Evolutionary conservation across 2,113 vertebrate genomes (phyloP).

Genomic region (Sorex fumeus): DNA sequence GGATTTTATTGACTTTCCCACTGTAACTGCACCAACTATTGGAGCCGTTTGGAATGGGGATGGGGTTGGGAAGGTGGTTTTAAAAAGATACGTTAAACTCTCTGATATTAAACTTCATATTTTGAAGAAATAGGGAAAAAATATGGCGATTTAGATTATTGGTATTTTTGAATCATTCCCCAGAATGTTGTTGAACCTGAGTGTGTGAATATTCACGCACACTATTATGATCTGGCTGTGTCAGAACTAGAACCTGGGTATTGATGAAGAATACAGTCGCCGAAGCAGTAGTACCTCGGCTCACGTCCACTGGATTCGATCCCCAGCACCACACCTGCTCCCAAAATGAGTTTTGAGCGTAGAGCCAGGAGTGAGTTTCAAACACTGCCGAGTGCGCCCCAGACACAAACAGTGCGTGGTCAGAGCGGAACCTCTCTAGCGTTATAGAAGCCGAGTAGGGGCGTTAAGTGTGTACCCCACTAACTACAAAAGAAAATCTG

Average conservation of each 20-base stretch:
- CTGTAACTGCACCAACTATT: not conserved
- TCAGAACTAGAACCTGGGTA: not conserved
- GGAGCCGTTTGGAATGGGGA: not conserved
- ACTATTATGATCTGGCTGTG: not conserved
- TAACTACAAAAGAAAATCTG: slow-evolving; percentile 8
- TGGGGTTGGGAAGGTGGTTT: not conserved
- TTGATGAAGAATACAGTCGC: too few species aligned
- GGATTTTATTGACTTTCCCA: slow-evolving; percentile 44
- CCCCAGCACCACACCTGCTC: too few species aligned
- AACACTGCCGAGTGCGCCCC: not conserved
- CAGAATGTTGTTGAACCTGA: slow-evolving; percentile 31
- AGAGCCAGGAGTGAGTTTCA: too few species aligned
- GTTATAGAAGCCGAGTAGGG: not conserved
- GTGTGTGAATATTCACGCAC: not conserved
- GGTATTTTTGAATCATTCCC: slow-evolving; percentile 44
- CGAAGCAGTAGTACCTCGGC: too few species aligned
- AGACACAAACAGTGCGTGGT: not conserved
- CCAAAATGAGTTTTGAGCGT: too few species aligned
- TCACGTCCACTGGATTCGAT: too few species aligned
- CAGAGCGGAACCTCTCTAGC: too few species aligned
- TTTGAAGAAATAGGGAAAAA: slow-evolving; percentile 24
- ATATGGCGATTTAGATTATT: slow-evolving; percentile 9
- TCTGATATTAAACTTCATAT: not conserved
- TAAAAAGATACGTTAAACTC: slow-evolving; percentile 23
- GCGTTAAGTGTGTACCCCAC: not conserved